Evolutionary conservation across 2,113 vertebrate genomes (phyloP).

Genomic region (Hydropotes inermis): DNA sequence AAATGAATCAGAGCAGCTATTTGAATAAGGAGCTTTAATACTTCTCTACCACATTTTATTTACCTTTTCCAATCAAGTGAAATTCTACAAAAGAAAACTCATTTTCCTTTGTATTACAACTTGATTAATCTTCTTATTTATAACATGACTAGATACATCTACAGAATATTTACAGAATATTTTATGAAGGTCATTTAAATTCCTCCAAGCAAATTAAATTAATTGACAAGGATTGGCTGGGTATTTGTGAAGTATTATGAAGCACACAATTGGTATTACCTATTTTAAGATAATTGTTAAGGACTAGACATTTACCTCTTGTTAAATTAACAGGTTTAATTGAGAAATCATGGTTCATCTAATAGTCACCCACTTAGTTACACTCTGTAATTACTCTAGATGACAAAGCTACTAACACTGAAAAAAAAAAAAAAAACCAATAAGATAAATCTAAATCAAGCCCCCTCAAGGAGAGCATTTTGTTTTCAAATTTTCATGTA

Average conservation of each 20-base stretch:
- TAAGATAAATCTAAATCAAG: neutral
- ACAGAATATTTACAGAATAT: constrained; percentile 7
- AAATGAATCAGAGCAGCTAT: neutral
- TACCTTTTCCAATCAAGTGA: neutral
- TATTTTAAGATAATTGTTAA: constrained; percentile 9
- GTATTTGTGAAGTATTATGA: constrained; percentile 17
- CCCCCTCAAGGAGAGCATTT: neutral
- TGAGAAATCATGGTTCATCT: constrained; percentile 26
- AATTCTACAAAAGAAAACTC: constrained; percentile 3
- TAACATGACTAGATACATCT: neutral
- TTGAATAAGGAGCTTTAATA: neutral
- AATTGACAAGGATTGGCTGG: constrained; percentile 23
- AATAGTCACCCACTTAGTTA: neutral
- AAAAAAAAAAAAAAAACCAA: neutral
- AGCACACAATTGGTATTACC: neutral
- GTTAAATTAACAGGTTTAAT: constrained; percentile 20
- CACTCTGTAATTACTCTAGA: constrained; percentile 21
- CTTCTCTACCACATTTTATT: neutral
- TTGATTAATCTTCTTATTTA: constrained; percentile 52
- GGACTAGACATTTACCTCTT: neutral
- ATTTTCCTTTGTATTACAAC: neutral
- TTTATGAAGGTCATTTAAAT: constrained; percentile 48
- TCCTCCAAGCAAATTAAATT: constrained; percentile 49
- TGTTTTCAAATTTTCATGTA: neutral
- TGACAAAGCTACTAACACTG: neutral